phyloP scores from a whole-genome alignment of 2,888 invertebrate species.

The Apodemia duryi region DNA sequence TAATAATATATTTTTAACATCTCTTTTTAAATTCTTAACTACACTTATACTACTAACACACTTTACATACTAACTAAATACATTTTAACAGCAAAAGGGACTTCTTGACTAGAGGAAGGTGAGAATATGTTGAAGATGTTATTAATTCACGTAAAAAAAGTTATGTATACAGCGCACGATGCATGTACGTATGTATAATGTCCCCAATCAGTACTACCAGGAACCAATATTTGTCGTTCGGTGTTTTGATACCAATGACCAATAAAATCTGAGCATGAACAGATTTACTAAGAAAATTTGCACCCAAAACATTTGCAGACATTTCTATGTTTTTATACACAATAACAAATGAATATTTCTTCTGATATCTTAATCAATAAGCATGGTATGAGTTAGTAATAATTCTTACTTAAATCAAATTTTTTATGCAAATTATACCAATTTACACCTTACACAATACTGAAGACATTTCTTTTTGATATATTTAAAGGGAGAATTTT shows the following conservation, averaged over 20 bases:
- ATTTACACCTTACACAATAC: slow-evolving; percentile 3
- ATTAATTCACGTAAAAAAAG: slow-evolving; percentile 15
- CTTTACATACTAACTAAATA: slow-evolving; percentile 46
- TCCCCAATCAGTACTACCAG: neutral
- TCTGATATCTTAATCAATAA: neutral
- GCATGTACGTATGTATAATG: slow-evolving; percentile 36
- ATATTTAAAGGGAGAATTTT: slow-evolving; percentile 28
- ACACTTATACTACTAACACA: slow-evolving; percentile 31
- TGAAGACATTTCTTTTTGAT: neutral
- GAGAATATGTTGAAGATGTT: slow-evolving; percentile 40
- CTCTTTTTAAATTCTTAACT: neutral
- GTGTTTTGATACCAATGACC: neutral
- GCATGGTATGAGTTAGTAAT: slow-evolving; percentile 6
- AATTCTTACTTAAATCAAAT: neutral
- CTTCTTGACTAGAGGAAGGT: slow-evolving; percentile 58
- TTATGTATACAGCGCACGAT: slow-evolving; percentile 43
- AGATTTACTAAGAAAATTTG: slow-evolving; percentile 2
- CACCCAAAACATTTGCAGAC: slow-evolving; percentile 12
- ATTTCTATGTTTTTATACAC: slow-evolving; percentile 6
- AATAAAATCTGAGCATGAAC: slow-evolving; percentile 6
- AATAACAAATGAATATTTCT: neutral
- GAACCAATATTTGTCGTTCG: neutral
- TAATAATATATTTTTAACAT: neutral
- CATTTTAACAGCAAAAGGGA: slow-evolving; percentile 64
- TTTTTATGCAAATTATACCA: slow-evolving; percentile 11